Evolutionary conservation across 2,888 invertebrate species (phyloP), one percentile per base, ranked within the genome.

Genomic region (Eueremaeus valkanovi): DNA sequence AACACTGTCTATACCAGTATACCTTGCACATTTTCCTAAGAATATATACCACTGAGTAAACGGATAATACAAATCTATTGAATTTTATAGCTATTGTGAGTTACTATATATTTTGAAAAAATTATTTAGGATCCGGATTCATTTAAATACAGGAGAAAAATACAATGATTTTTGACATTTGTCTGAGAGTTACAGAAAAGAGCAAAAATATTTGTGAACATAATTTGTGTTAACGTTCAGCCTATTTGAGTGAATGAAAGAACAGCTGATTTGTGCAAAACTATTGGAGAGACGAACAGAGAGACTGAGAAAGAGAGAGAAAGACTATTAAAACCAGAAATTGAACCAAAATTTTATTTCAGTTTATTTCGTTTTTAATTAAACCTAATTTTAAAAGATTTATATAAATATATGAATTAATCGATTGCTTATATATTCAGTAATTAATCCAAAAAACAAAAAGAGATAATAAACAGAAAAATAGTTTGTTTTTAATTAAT

Each of bases 261-360:
- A 55, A 55, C 55, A 55, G 55, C 55, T 55, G 55, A 55, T 55
- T 42, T 42, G 42, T 42, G 42, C n/a, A n/a, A n/a, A 36, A 11
- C 11, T 36, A 8, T 45, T 55, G 6, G 6, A 21, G 8, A 8
- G 3, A 55, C 13, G 2, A 3, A 55, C 24, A 55, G 55, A 55
- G 55, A 55, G 24, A 5, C 21, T 16, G 55, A 55, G 55, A 24
- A 24, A 45, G 36, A 45, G 45, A 45, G 45, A 55, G 55, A 24
- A 24, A 55, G 55, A 21, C 55, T 36, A 36, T 36, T 36, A 36
- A 36, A 5, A 36, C 11, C 11, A 36, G 45, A 45, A 45, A 16
- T 45, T 18, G 18, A 45, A 16, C 3, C 45, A 45, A 45, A 45
- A 45, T 11, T 16, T 5, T 36, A 8, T 36, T 45, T 16, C 9